Evolutionary conservation across 1,140 invertebrate genomes (phyloP), one percentile per base, ranked within the genome.

Genomic region (Telenomus remus): DNA sequence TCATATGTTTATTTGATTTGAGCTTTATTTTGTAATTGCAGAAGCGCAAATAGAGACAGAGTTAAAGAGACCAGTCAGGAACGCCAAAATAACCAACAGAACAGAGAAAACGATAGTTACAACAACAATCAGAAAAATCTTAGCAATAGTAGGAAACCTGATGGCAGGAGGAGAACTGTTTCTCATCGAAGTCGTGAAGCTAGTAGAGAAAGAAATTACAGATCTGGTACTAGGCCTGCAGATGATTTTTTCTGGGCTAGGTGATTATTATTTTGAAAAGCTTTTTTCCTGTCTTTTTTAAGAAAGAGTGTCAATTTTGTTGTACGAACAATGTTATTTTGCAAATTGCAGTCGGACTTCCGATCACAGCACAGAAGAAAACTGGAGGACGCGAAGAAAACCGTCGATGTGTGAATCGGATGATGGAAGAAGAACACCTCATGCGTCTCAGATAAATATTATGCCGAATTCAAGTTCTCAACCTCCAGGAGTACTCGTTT

Each of bases 11-110:
- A 12, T 8, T 19, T 4, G 6, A n/a, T 47, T 42, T 12, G 54
- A 9, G 49, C n/a, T 48, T 7, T 4, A 13, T 51, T 15, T 48
- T 73, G 50, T 63, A 34, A 16, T 74, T 79, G 9, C 48, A 85
- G 84, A 51, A 86, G 85, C 42, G 79, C 55, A 8, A 86, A 84
- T 39, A 78, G 82, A 55, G 86, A 88, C 15, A 87, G 79, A 70
- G 79, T 61, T 43, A 81, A 83, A 42, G 83, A 83, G 53, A 86
- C 80, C 10, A 88, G 84, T 49, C 80, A 84, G 9, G 86, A 88
- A 55, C 80, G 86, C 11, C 82, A 84, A 44, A 88, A 87, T 51
- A 87, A 86, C 80, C 85, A 88, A 70, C 87, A 89, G 46, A 88
- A 85, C 64, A 81, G 86, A 59, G 84, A 88, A 51, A 86, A 88